Evolutionary conservation across 2,113 vertebrate species (phyloP).

Genomic region (Hucho hucho): DNA sequence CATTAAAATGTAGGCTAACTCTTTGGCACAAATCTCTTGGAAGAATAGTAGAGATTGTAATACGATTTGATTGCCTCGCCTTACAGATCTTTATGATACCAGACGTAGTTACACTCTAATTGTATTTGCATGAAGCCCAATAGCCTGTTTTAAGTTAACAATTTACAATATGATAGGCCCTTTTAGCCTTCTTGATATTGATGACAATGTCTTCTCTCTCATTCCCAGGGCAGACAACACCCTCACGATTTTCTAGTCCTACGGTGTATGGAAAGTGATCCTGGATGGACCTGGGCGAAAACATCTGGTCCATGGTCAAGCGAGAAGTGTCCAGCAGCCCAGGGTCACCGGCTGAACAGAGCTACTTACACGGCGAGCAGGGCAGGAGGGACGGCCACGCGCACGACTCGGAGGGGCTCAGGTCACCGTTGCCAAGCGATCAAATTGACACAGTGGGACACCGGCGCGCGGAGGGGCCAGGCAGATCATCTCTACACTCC

Average conservation of each 20-base stretch:
- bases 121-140: too few species aligned
- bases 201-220: conserved; percentile 6
- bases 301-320: conserved; percentile 92
- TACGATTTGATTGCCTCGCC: too few species aligned
- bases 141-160: neutral
- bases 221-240: conserved; percentile 59
- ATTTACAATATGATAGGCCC: neutral
- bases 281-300: conserved; percentile 98
- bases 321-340: conserved; percentile 82
- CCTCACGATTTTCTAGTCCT: conserved; percentile 60
- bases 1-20: too few species aligned
- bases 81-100: too few species aligned
- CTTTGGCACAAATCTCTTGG: too few species aligned
- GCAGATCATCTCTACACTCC: conserved; percentile 77
- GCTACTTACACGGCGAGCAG: conserved; percentile 68
- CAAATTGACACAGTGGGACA: conserved; percentile 71
- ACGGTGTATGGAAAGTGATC: conserved; percentile 74
- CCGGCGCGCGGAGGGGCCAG: conserved; percentile 69
- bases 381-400: conserved; percentile 73
- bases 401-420: conserved; percentile 65
- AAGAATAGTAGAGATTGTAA: too few species aligned
- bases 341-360: conserved; percentile 76
- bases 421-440: conserved; percentile 69
- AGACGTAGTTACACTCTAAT: too few species aligned
- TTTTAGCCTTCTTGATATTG: neutral